These are phyloP conservation scores for Hiodon alosoides DNA, from an alignment of 2,113 vertebrate genomes.

Conservation along the genomic window DNA sequence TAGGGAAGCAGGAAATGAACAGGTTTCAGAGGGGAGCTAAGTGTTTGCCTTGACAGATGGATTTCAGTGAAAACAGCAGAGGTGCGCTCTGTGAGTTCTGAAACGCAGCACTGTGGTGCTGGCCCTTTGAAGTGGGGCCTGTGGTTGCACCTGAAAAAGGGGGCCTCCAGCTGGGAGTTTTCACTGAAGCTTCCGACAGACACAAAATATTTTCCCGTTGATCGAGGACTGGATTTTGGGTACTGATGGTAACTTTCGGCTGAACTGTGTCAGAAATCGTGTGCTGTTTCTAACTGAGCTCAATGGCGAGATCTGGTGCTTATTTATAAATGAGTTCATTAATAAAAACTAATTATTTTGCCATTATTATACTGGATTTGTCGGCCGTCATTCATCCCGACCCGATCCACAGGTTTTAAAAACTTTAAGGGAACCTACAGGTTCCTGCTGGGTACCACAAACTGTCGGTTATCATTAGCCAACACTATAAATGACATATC, in stretches of 20 bases:
- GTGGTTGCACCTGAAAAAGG: slow-evolving; percentile 5
- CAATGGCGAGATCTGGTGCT: too few relatives aligned
- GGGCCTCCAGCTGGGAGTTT: neutral
- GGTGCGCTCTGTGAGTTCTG: neutral
- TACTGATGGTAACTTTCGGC: neutral
- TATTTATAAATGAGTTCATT: too few relatives aligned
- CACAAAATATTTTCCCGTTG: neutral
- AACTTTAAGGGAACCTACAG: too few relatives aligned
- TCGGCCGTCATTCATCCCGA: too few relatives aligned
- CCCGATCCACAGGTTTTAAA: too few relatives aligned
- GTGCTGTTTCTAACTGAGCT: neutral
- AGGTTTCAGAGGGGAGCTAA: neutral
- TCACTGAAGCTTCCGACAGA: slow-evolving; percentile 1
- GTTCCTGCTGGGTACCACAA: too few relatives aligned
- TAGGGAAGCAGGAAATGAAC: slow-evolving; percentile 1
- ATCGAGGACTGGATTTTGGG: neutral
- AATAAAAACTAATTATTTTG: too few relatives aligned
- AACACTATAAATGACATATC: too few relatives aligned
- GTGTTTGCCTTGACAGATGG: slow-evolving; percentile 5
- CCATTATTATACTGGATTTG: too few relatives aligned
- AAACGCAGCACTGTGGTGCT: neutral
- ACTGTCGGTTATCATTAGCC: too few relatives aligned
- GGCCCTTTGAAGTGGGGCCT: slow-evolving; percentile 2
- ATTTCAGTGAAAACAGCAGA: neutral
- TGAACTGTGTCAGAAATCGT: neutral